phyloP scores from a whole-genome alignment of 1,140 invertebrate genomes.

The Lanistes nyassanus region DNA sequence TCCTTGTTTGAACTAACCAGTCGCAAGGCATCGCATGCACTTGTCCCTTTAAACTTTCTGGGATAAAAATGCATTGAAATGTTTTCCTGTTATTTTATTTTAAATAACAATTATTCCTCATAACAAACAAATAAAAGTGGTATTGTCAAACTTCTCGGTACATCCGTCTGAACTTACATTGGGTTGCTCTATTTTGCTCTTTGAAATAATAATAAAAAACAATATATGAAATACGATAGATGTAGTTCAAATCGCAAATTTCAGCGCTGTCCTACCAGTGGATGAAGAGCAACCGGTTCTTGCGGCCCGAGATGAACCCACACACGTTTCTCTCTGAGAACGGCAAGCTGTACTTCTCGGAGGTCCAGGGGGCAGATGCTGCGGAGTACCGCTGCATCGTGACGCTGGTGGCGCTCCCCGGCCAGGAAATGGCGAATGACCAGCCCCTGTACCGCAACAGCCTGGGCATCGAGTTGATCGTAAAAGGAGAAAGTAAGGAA shows the following conservation, averaged over 20 bases:
- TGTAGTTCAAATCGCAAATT: no score
- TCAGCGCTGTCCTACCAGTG: constrained; percentile 42
- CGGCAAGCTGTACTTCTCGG: constrained; percentile 47
- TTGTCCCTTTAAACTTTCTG: no score
- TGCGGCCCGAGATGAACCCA: constrained; percentile 33
- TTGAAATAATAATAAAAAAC: neutral
- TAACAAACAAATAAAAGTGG: no score
- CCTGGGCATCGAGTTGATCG: constrained; percentile 38
- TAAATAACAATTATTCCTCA: no score
- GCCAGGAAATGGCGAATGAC: constrained; percentile 24
- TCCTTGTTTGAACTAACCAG: no score
- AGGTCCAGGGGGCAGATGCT: constrained; percentile 37
- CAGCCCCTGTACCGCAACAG: constrained; percentile 37
- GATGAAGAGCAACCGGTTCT: constrained; percentile 37
- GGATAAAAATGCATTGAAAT: no score
- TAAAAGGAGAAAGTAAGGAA: constrained; percentile 39
- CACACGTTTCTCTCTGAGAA: constrained; percentile 44
- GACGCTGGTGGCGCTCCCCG: constrained; percentile 29
- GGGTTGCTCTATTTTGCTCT: neutral
- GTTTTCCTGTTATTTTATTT: no score
- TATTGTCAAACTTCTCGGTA: neutral
- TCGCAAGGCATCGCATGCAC: no score
- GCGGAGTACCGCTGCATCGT: constrained; percentile 41
- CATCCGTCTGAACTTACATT: neutral
- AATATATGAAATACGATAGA: neutral